These are phyloP conservation scores for Psilopogon haemacephalus DNA, from an alignment of 2,113 vertebrate species.

Conservation along the genomic window DNA sequence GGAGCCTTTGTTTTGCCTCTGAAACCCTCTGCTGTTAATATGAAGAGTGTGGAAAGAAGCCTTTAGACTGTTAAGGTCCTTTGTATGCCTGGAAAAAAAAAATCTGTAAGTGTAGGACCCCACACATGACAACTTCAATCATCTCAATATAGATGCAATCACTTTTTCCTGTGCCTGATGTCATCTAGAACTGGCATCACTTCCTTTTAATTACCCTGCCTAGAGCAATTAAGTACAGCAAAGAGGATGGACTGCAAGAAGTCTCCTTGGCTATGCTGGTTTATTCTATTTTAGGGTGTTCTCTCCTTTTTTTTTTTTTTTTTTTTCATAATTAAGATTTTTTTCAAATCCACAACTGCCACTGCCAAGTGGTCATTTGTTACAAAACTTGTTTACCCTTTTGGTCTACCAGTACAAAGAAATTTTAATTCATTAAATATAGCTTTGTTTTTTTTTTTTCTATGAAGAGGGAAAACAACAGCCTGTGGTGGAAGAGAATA, in stretches of 20 bases:
- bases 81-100: neutral
- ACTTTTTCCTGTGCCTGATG: slow-evolving; percentile 59
- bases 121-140: neutral
- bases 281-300: slow-evolving; percentile 46
- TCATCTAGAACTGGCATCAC: slow-evolving; percentile 16
- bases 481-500: neutral
- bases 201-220: slow-evolving; percentile 51
- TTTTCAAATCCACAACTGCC: slow-evolving; percentile 46
- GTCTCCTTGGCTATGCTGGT: neutral
- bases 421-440: neutral
- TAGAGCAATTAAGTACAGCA: slow-evolving; percentile 29
- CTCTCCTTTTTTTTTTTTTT: too few relatives aligned
- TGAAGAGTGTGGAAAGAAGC: neutral
- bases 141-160: slow-evolving; percentile 35
- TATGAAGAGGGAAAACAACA: slow-evolving; percentile 35
- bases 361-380: slow-evolving; percentile 52
- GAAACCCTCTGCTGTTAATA: neutral
- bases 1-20: neutral
- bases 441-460: too few relatives aligned
- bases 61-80: neutral
- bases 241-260: slow-evolving; percentile 33
- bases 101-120: neutral
- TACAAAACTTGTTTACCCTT: slow-evolving; percentile 60
- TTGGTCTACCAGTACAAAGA: slow-evolving; percentile 39
- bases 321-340: slow-evolving; percentile 56